Conservation (phyloP, 2,113 vertebrate genomes). For the Poeciliopsis retropinna region DNA sequence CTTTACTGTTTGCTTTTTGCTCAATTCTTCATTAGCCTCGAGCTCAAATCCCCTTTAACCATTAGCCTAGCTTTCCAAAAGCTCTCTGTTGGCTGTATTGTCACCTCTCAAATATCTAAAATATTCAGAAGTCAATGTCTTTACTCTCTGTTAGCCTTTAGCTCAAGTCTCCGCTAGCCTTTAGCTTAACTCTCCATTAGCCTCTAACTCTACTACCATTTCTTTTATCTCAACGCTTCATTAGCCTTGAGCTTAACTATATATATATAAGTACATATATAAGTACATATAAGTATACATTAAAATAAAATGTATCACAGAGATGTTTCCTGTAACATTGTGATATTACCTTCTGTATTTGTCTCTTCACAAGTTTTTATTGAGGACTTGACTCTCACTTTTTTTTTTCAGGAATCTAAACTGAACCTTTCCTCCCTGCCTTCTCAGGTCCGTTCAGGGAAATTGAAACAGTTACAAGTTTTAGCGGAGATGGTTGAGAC, state of each 20-base stretch:
- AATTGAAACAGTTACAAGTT: constrained; percentile 11
- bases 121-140: too few relatives aligned
- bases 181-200: neutral
- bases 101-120: too few relatives aligned
- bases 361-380: too few relatives aligned
- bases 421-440: neutral
- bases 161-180: too few relatives aligned
- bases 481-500: constrained; percentile 4
- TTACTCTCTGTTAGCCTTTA: too few relatives aligned
- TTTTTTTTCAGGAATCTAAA: neutral
- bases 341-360: too few relatives aligned
- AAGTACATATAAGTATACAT: too few relatives aligned
- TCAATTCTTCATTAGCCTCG: too few relatives aligned
- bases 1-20: neutral
- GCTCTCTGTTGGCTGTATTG: too few relatives aligned
- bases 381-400: neutral
- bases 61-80: neutral
- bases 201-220: neutral
- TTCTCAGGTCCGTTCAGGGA: neutral
- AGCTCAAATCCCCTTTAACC: neutral
- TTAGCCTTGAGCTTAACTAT: neutral
- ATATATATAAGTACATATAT: too few relatives aligned
- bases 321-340: too few relatives aligned
- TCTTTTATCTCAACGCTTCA: neutral
- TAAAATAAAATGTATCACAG: too few relatives aligned